Base-by-base conservation (phyloP, 2,888 invertebrate genomes). In the Salticus scenicus region DNA sequence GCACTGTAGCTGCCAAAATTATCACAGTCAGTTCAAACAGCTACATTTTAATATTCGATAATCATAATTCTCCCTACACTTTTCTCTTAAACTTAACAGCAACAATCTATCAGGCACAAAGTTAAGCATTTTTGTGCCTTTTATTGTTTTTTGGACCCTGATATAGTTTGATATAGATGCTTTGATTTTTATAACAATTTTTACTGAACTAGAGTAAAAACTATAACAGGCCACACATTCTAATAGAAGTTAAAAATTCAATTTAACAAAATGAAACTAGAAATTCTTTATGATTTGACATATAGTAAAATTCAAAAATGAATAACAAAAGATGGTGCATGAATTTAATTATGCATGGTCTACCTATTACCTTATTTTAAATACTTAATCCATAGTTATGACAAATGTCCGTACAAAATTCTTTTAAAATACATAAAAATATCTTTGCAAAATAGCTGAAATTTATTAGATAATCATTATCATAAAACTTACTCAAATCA, bases 11-110 rank as follows among this genome's bases (percentile, higher is more conserved):
- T 85, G 78, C 84, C 84, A 70, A 70, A 63, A 77, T 69, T 79
- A 85, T 85, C 84, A 85, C 84, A 85, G 84, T 85, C 70, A 78
- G 71, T 77, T 73, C 67, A 51, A 79, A 85, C 84, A 85, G 84
- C 84, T 85, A 85, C 84, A 42, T 85, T 63, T 70, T 76, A 41
- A 66, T 83, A 30, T 57, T 77, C 27, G 71, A 47, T 30, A n/a
- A n/a, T n/a, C n/a, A 47, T 24, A 20, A 41, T 47, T 17, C 24
- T 57, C 57, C 5, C 24, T 57, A 1, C 57, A 63, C 33, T 64
- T 24, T 75, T 41, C 42, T 63, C 47, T 67, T 47, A 78, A 85
- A 79, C 78, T 84, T 73, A 84, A 83, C 83, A 83, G 72, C 63
- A 78, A 76, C 69, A 77, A 79, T 63, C 74, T 30, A 63, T 70